Base-by-base conservation (phyloP, 2,888 invertebrate species). In the Drosophila lacicola region DNA sequence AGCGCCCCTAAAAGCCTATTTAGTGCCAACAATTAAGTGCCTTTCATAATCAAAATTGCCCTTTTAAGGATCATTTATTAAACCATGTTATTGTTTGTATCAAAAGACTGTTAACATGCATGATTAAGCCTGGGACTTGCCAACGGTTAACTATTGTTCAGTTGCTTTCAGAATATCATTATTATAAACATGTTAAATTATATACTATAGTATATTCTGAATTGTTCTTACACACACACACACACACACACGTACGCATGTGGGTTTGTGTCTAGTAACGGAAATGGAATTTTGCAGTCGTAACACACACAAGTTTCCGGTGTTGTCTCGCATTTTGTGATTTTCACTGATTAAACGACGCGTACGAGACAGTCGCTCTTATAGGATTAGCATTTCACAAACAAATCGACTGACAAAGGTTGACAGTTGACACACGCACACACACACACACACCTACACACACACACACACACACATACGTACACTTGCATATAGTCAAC, bases 361-460 rank as follows among this genome's bases (percentile, higher is more conserved):
- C 70, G 56, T 51, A 42, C 70, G 42, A 42, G 46, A 56, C 65
- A 62, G 57, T 54, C 64, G 57, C 41, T 66, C 74, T 75, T 83
- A 83, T 79, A 67, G 80, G 89, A 86, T 86, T 89, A 86, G 80
- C 75, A 87, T 87, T 89, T 87, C 74, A 74, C 70, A 80, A 76
- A 50, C 62, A 87, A 80, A 83, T 74, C 82, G 78, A 80, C 75
- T 89, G 88, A 86, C 88, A 89, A 78, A 88, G 90, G 88, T 88
- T 86, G 88, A 86, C 88, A 89, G 84, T 80, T 76, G 73, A 57
- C 66, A 76, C 70, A 66, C 61, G 53, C 67, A 64, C 44, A 54
- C 19, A 51, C 46, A 47, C 37, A 70, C 36, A 46, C 9, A 36
- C 34, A 45, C 56, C 42, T 44, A 57, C 36, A 58, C 37, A 49